A percentile compares a stretch with the other conserved stretches of the same genome.
These are phyloP conservation scores for Rhincodon typus DNA, from an alignment of 2,797 vertebrate genomes.

Conservation along the genomic window DNA sequence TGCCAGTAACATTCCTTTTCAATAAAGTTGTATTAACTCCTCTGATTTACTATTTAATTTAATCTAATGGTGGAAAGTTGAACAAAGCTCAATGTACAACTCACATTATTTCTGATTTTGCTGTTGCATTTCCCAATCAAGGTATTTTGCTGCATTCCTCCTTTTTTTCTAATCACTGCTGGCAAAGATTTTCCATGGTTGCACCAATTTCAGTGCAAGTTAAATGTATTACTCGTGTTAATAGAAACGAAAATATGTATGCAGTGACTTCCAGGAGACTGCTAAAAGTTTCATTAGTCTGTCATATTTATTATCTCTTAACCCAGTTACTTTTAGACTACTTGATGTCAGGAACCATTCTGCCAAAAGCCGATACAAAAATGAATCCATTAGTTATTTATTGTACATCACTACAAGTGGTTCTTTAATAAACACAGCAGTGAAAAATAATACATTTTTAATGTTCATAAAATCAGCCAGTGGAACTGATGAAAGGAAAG, in stretches of 20 bases:
- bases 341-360: neutral
- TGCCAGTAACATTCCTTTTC: neutral
- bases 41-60: neutral
- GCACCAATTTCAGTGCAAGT: neutral
- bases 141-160: neutral
- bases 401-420: neutral
- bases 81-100: neutral
- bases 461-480: constrained; percentile 23
- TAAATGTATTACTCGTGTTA: neutral
- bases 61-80: neutral
- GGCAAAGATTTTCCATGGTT: neutral
- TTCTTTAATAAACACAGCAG: constrained; percentile 13
- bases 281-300: neutral
- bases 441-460: constrained; percentile 24
- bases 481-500: constrained; percentile 29
- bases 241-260: neutral
- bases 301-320: constrained; percentile 7
- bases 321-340: neutral
- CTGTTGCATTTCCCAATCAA: neutral
- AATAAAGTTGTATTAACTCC: neutral
- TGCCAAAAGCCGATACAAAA: neutral
- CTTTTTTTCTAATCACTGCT: neutral
- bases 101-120: neutral
- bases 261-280: neutral
- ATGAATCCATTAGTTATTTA: constrained; percentile 26